Evolutionary conservation across 2,797 vertebrate species (phyloP).

Genomic region (Cheirogaleus major): DNA sequence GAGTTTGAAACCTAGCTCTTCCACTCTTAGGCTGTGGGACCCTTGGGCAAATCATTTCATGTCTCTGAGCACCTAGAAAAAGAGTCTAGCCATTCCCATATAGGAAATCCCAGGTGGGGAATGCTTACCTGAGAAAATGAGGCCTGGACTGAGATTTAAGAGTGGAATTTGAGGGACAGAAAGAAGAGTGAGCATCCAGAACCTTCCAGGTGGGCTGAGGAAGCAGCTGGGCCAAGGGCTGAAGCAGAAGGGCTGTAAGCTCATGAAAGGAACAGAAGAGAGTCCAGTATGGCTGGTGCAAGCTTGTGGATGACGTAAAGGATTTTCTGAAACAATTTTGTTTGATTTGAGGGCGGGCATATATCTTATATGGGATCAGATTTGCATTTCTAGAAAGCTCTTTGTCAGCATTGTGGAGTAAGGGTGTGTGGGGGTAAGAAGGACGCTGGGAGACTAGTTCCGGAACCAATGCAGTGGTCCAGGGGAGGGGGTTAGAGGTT

Average conservation of each 20-base stretch:
- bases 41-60: neutral
- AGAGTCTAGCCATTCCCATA: neutral
- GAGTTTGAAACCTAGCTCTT: neutral
- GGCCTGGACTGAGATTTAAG: neutral
- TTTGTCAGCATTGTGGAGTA: neutral
- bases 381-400: slow-evolving; percentile 26
- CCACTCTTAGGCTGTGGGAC: neutral
- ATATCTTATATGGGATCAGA: neutral
- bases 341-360: neutral
- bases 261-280: neutral
- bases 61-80: neutral
- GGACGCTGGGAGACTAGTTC: neutral
- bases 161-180: neutral
- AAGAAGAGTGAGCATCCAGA: neutral
- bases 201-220: neutral
- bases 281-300: neutral
- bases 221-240: neutral
- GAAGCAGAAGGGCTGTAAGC: neutral
- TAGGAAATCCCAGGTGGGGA: neutral
- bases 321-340: neutral
- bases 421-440: neutral
- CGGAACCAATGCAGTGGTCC: neutral
- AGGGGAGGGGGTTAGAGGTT: neutral
- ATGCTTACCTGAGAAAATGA: neutral
- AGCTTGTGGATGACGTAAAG: neutral